phyloP scores from a whole-genome alignment of 2,113 vertebrate species.

The Clarias magur region DNA sequence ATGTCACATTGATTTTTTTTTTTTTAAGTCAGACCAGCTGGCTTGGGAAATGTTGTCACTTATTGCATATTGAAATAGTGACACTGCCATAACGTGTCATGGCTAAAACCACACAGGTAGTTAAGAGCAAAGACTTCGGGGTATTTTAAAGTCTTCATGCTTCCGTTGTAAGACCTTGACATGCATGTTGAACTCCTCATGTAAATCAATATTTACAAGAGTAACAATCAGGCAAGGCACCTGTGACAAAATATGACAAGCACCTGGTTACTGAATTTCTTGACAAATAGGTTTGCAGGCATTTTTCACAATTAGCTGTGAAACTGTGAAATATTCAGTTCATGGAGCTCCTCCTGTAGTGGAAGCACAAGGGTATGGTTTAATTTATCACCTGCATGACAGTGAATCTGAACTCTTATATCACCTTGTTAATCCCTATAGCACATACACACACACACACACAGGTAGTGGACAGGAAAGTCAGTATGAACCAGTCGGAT shows the following conservation, averaged over 20 bases:
- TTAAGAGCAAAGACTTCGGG: conserved; percentile 67
- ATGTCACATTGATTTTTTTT: conserved; percentile 15
- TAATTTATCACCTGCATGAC: conserved; percentile 38
- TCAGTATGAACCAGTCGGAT: not conserved
- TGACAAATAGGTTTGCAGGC: conserved; percentile 17
- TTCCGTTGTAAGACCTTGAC: conserved; percentile 11
- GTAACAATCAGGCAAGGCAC: conserved; percentile 25
- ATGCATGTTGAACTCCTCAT: conserved; percentile 1
- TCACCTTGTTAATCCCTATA: conserved; percentile 49
- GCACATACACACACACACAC: not conserved
- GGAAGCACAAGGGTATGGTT: conserved; percentile 28
- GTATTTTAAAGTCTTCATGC: conserved; percentile 50
- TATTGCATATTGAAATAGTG: conserved; percentile 61
- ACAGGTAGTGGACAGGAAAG: not conserved
- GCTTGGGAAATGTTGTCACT: conserved; percentile 46
- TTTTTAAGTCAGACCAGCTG: conserved; percentile 28
- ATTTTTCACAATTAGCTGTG: conserved; percentile 8
- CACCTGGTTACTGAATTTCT: conserved; percentile 20
- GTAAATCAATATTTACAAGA: conserved; percentile 40
- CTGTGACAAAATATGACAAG: conserved; percentile 44
- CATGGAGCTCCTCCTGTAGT: not conserved
- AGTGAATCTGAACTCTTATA: conserved; percentile 45
- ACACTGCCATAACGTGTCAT: conserved; percentile 45
- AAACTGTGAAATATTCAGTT: conserved; percentile 34
- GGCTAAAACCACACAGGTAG: conserved; percentile 57